Evolutionary conservation across 2,888 invertebrate species (phyloP), one percentile per base, ranked within the genome.

Genomic region (Amphimallon solstitiale): DNA sequence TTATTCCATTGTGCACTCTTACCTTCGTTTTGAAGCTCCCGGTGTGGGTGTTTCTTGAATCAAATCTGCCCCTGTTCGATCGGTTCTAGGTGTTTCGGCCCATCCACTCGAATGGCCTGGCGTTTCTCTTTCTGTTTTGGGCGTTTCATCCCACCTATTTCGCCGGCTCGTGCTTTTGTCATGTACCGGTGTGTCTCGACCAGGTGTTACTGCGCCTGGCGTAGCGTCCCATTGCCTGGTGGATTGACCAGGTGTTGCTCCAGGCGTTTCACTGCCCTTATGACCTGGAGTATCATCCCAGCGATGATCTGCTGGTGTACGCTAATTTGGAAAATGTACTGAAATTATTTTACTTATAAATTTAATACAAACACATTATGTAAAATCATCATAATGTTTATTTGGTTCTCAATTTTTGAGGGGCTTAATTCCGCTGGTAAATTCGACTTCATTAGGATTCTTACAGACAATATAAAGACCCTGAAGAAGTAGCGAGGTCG

Each of bases 111-210:
- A 79, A 81, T 98, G 95, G 0, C 96, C 97, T 0, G 98, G 97
- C 0, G 98, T 98, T 85, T 97, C 97, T 80, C 97, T 87, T 80
- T 97, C 97, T 2, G 97, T 97, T 85, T 96, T 96, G 0, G 99
- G 99, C 0, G 99, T 99, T 83, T 99, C 99, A 82, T 99, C 99
- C 99, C 99, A 99, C 67, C 99, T 90, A 85, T 99, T 99, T 49
- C 98, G 88, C 9, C 98, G 85, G 14, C 91, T 89, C 29, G 91
- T 92, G 68, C 85, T 85, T 71, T 84, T 84, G 62, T 90, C 89
- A 66, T 73, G 73, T 2, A 54, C 70, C 0, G 94, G 93, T 1
- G 97, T 96, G 23, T 92, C 92, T 70, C 91, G 89, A 0, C 92
- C 92, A 0, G 93, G 92, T 59, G 94, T 94, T 12, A 92, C 90